Conservation (phyloP, 2,888 invertebrate genomes). For the Drosophila limbata region DNA sequence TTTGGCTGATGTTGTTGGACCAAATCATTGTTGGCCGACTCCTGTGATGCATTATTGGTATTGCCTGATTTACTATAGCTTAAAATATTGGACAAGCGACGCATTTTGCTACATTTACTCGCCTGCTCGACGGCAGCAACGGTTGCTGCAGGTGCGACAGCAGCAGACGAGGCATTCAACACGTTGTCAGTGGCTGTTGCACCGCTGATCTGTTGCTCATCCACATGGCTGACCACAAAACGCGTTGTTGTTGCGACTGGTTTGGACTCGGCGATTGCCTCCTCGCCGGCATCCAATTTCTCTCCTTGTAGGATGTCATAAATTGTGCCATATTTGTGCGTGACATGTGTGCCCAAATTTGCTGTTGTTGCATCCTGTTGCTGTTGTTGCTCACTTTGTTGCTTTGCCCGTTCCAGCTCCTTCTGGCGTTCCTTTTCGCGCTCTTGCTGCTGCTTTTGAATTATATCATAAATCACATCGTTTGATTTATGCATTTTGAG, state of each 20-base stretch:
- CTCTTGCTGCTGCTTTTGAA: slow-evolving; percentile 78
- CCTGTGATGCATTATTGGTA: slow-evolving; percentile 29
- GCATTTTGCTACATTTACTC: slow-evolving; percentile 78
- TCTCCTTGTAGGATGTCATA: slow-evolving; percentile 85
- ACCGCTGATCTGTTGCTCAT: slow-evolving; percentile 57
- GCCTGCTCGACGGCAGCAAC: slow-evolving; percentile 22
- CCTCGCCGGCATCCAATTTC: slow-evolving; percentile 65
- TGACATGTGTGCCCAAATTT: slow-evolving; percentile 50
- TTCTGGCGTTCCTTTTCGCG: slow-evolving; percentile 26
- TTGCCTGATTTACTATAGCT: slow-evolving; percentile 72
- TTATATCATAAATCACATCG: slow-evolving; percentile 85
- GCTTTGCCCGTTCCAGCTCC: slow-evolving; percentile 13
- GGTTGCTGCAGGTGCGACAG: slow-evolving; percentile 16
- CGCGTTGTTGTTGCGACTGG: slow-evolving; percentile 59
- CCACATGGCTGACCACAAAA: slow-evolving; percentile 84
- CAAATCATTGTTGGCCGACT: slow-evolving; percentile 29
- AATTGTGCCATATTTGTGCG: slow-evolving; percentile 84
- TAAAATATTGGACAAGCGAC: slow-evolving; percentile 85
- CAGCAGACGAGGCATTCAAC: slow-evolving; percentile 11
- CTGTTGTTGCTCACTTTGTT: slow-evolving; percentile 46
- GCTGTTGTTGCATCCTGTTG: slow-evolving; percentile 50
- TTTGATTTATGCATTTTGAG: slow-evolving; percentile 68
- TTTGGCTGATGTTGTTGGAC: slow-evolving; percentile 46
- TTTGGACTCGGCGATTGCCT: slow-evolving; percentile 33
- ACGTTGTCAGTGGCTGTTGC: slow-evolving; percentile 15